A percentile compares a stretch with the other conserved stretches of the same genome.
These are phyloP conservation scores for Drosophila pandora DNA, from an alignment of 1,140 invertebrate species.

Conservation along the genomic window DNA sequence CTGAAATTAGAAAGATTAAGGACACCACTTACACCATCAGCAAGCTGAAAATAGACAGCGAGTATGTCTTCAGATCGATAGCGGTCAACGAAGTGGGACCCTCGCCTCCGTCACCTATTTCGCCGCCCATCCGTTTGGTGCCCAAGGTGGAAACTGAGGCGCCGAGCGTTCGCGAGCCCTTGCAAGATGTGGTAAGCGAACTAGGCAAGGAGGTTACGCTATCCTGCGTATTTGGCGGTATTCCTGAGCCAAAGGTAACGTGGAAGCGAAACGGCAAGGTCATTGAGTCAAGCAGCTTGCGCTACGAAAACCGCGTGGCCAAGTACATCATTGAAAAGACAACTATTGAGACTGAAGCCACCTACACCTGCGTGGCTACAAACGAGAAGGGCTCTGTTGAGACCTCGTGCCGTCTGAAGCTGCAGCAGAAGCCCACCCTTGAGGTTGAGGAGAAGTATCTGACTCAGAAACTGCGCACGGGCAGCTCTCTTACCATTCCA, in stretches of 20 bases:
- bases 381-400: constrained; percentile 90
- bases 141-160: constrained; percentile 85
- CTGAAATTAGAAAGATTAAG: constrained; percentile 87
- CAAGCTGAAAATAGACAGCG: constrained; percentile 88
- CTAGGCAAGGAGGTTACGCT: constrained; percentile 87
- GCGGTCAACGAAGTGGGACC: constrained; percentile 91
- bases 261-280: constrained; percentile 89
- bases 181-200: constrained; percentile 86
- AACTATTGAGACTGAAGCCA: constrained; percentile 87
- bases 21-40: constrained; percentile 88
- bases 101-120: constrained; percentile 86
- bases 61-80: constrained; percentile 90
- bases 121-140: constrained; percentile 85
- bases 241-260: constrained; percentile 91
- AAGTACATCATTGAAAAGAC: constrained; percentile 89
- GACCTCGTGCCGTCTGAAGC: constrained; percentile 87
- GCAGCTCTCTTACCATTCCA: constrained; percentile 86
- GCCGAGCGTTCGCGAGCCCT: constrained; percentile 87
- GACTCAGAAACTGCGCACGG: constrained; percentile 86
- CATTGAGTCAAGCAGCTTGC: constrained; percentile 85
- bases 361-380: constrained; percentile 89
- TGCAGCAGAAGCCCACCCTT: constrained; percentile 88
- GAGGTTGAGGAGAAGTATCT: constrained; percentile 86
- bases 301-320: constrained; percentile 90
- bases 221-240: constrained; percentile 91